Conservation (phyloP, 1,140 invertebrate species). For the Drosophila bifasciata region DNA sequence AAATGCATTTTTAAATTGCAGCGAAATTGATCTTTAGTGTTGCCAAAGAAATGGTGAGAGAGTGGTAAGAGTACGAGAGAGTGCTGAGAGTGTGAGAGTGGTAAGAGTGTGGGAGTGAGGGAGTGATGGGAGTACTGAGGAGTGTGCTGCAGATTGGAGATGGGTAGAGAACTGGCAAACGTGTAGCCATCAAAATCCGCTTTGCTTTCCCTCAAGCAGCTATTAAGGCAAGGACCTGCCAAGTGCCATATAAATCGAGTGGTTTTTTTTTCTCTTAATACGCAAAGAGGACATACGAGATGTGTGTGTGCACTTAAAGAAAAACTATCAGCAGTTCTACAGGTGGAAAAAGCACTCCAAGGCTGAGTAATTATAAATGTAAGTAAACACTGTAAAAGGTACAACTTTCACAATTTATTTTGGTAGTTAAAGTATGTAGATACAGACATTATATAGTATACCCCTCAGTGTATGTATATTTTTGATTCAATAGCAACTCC, state of each 20-base stretch:
- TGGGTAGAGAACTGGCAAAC: constrained; percentile 40
- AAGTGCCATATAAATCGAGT: constrained; percentile 60
- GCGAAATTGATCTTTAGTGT: constrained; percentile 75
- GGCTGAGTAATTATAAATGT: neutral
- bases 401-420: too few relatives aligned
- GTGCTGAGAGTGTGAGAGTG: constrained; percentile 1
- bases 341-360: neutral
- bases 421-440: too few relatives aligned
- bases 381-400: too few relatives aligned
- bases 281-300: neutral
- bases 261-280: constrained; percentile 12
- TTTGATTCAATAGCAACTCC: neutral
- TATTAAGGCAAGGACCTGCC: constrained; percentile 41
- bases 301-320: neutral
- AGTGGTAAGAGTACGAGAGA: neutral
- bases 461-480: neutral
- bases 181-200: constrained; percentile 68
- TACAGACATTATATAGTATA: too few relatives aligned
- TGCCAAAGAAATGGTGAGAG: constrained; percentile 5
- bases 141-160: constrained; percentile 2
- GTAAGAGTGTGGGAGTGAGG: neutral
- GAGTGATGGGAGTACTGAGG: neutral
- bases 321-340: neutral
- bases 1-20: constrained; percentile 72
- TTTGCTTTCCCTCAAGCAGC: constrained; percentile 44